phyloP scores from a whole-genome alignment of 2,888 invertebrate genomes.

The Pterobdella sp. region DNA sequence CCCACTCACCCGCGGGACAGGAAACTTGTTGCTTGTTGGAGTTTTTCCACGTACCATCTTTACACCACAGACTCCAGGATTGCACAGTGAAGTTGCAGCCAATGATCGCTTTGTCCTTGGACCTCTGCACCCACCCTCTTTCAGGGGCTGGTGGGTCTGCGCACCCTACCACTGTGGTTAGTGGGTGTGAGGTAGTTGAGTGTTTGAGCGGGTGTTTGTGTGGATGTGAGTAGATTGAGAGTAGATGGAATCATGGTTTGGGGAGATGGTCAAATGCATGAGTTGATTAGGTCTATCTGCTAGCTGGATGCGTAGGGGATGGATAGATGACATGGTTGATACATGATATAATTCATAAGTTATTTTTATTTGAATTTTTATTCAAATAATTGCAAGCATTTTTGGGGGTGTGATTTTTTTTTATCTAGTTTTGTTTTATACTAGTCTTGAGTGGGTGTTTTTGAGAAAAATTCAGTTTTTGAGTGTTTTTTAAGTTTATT shows the following conservation, averaged over 20 bases:
- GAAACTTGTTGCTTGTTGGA: neutral
- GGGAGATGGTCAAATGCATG: neutral
- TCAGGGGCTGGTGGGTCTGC: neutral
- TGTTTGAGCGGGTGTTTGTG: neutral
- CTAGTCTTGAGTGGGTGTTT: too few species aligned
- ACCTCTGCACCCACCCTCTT: neutral
- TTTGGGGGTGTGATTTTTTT: too few species aligned
- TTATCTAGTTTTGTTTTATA: too few species aligned
- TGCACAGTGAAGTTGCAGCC: conserved; percentile 8
- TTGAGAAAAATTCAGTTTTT: too few species aligned
- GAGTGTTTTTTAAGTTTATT: too few species aligned
- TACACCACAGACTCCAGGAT: conserved; percentile 10
- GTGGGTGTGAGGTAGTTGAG: neutral
- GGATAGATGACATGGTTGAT: too few species aligned
- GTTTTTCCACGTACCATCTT: neutral
- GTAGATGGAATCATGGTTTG: neutral
- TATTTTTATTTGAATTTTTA: too few species aligned
- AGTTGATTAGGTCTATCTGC: too few species aligned
- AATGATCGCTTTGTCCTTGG: neutral
- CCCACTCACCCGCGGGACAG: neutral
- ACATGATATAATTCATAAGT: too few species aligned
- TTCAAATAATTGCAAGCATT: too few species aligned
- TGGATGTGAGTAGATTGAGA: neutral
- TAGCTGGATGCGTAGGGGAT: neutral
- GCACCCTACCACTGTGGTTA: neutral